Percentiles rank a stretch among this genome's conserved stretches.
Conservation (phyloP, 2,888 invertebrate genomes). For the Lobophora halterata region DNA sequence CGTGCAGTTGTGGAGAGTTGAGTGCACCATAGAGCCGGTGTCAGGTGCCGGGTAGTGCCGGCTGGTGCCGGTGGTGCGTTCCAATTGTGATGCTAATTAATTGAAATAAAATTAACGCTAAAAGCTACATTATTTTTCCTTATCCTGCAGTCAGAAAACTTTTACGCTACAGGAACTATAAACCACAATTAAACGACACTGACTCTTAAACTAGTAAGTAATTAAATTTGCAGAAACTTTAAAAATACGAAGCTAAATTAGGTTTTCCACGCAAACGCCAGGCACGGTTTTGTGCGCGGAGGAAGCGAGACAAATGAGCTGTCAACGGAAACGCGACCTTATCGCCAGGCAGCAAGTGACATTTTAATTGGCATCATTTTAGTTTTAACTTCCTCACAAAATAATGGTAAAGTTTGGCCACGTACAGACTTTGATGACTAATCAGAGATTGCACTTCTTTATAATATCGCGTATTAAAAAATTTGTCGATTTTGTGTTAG, state of each 20-base stretch:
- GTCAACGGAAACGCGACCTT: slow-evolving; percentile 17
- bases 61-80: too few species aligned
- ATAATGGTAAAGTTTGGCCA: slow-evolving; percentile 18
- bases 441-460: too few species aligned
- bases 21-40: too few species aligned
- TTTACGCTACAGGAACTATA: too few species aligned
- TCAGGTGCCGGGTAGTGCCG: too few species aligned
- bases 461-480: too few species aligned
- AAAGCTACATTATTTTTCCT: too few species aligned
- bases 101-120: too few species aligned
- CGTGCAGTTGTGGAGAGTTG: background rate
- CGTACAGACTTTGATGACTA: slow-evolving; percentile 10
- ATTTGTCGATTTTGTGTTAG: too few species aligned
- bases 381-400: slow-evolving; percentile 15
- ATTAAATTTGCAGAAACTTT: slow-evolving; percentile 20
- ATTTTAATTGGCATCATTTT: slow-evolving; percentile 21
- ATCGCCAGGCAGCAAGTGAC: slow-evolving; percentile 13
- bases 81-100: too few species aligned
- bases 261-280: slow-evolving; percentile 19
- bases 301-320: slow-evolving; percentile 11
- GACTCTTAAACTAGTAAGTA: slow-evolving; percentile 14
- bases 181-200: slow-evolving; percentile 8
- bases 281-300: slow-evolving; percentile 16
- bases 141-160: too few species aligned
- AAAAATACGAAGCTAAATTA: slow-evolving; percentile 16